Evolutionary conservation across 2,888 invertebrate species (phyloP), one percentile per base, ranked within the genome.

Genomic region (Drosophila ustulata): DNA sequence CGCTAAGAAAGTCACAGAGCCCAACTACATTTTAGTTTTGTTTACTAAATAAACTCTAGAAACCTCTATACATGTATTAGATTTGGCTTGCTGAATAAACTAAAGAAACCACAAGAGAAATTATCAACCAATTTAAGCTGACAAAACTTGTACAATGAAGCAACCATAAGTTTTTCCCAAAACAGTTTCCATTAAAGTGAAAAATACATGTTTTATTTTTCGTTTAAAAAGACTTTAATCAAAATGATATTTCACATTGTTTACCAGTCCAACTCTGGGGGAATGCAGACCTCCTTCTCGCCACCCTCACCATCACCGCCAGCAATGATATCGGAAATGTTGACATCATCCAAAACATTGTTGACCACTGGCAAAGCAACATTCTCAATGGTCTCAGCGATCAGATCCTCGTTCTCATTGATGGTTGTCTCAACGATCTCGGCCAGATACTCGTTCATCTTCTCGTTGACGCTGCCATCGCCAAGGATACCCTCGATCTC

Each of bases 401-500:
- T 88, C 45, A 74, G 32, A 28, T 90, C 78, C 58, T 90, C 88
- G 50, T 91, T 91, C 49, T 90, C 88, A 71, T 91, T 91, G 70
- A 91, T 53, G 4, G 71, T 74, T 37, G 78, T 3, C 58, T 86
- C 74, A 18, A 91, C 82, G 5, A 71, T 62, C 59, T 90, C 89
- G 51, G 85, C 90, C 30, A 91, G 63, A 11, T 88, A 70, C 3
- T 76, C 81, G 69, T 91, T 91, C 84, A 91, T 65, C 58, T 82
- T 88, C 52, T 78, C 70, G 28, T 91, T 91, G 57, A 91, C 47
- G 13, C 9, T 41, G 26, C 91, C 91, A 13, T 89, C 66, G 39
- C 91, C 91, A 41, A 91, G 66, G 9, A 91, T 57, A 49, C 91
- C 91, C 30, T 85, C 80, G 62, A 91, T 91, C 0, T 91, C 73